These are phyloP conservation scores for Galaxea fascicularis DNA, from an alignment of 92 coral and sea anemone genomes.

Conservation along the genomic window DNA sequence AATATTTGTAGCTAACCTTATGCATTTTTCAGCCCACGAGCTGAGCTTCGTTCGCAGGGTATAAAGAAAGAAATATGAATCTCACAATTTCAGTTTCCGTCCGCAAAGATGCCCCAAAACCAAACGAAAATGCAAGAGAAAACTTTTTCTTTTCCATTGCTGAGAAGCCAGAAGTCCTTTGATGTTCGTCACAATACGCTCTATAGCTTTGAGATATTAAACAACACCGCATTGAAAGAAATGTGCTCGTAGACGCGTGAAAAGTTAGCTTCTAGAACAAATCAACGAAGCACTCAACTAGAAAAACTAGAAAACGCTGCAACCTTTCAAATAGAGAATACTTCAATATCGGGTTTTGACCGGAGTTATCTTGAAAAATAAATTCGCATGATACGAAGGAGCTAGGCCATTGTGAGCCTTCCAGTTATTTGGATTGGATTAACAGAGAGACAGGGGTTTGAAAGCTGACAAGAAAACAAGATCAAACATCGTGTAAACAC, in stretches of 20 bases:
- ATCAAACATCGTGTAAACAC: too few species aligned
- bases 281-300: slow-evolving; percentile 6
- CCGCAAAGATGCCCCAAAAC: not conserved
- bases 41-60: too few species aligned
- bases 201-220: not conserved
- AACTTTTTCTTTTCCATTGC: not conserved
- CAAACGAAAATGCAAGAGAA: not conserved
- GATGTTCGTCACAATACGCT: not conserved
- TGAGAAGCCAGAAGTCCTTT: not conserved
- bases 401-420: not conserved
- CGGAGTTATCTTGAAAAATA: not conserved
- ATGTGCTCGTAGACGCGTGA: not conserved
- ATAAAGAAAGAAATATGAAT: not conserved
- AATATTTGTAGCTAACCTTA: too few species aligned
- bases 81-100: not conserved
- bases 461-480: too few species aligned
- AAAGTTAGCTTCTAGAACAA: slow-evolving; percentile 25
- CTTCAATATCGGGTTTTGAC: too few species aligned
- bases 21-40: too few species aligned
- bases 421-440: too few species aligned
- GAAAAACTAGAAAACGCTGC: not conserved
- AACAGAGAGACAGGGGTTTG: not conserved
- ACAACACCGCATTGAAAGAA: not conserved
- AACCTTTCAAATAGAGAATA: not conserved
- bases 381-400: not conserved